Evolutionary conservation across 2,888 invertebrate species (phyloP).

Genomic region (Phyllotreta cruciferae): DNA sequence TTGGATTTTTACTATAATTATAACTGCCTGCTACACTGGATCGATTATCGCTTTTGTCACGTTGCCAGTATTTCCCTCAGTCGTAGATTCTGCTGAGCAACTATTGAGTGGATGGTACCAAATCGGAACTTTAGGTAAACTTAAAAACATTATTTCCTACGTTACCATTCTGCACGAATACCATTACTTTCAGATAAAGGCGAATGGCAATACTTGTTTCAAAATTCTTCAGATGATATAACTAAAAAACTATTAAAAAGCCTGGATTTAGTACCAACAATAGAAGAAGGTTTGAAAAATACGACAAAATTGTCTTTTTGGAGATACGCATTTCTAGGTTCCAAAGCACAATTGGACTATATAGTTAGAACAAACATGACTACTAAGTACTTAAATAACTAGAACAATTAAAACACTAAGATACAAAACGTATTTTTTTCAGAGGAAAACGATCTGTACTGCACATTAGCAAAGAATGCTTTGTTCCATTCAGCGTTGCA

Average conservation of each 20-base stretch:
- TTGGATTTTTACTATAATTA: constrained; percentile 86
- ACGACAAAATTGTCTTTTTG: constrained; percentile 78
- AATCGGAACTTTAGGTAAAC: constrained; percentile 73
- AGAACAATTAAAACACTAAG: neutral
- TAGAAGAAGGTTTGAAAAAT: constrained; percentile 74
- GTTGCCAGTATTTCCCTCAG: constrained; percentile 76
- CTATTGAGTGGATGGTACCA: constrained; percentile 72
- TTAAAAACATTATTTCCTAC: neutral
- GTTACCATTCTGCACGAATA: neutral
- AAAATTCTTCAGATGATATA: constrained; percentile 70
- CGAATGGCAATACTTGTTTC: constrained; percentile 79
- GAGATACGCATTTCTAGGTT: constrained; percentile 81
- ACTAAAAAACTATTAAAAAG: constrained; percentile 70
- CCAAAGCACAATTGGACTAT: constrained; percentile 74
- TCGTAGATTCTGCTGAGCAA: constrained; percentile 74
- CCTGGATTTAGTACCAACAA: constrained; percentile 71
- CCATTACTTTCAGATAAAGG: constrained; percentile 66
- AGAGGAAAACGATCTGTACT: constrained; percentile 69
- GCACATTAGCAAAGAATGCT: constrained; percentile 78
- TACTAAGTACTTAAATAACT: constrained; percentile 60
- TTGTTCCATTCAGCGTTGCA: constrained; percentile 74
- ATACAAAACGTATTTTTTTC: constrained; percentile 37
- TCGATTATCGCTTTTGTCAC: constrained; percentile 87
- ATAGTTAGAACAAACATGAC: constrained; percentile 76
- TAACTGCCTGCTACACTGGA: constrained; percentile 83